A percentile compares a stretch with the other conserved stretches of the same genome.
Conservation (phyloP, 1,140 invertebrate species). For the Campoletis sonorensis region DNA sequence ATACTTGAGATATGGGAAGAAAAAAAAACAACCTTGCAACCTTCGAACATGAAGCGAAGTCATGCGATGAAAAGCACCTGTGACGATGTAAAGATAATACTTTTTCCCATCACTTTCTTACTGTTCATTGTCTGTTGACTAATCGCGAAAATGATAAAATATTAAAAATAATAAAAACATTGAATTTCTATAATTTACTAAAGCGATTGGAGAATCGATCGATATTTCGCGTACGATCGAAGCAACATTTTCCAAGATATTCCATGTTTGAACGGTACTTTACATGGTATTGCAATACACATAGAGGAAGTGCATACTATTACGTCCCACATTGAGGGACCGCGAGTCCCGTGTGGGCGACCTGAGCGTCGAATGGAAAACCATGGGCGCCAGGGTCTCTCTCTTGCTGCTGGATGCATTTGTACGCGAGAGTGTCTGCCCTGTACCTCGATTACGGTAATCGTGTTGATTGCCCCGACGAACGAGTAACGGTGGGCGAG, state of each 20-base stretch:
- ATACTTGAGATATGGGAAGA: no score
- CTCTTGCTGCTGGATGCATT: slow-evolving; percentile 33
- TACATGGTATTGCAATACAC: slow-evolving; percentile 2
- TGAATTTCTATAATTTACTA: neutral
- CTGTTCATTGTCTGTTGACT: no score
- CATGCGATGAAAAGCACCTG: no score
- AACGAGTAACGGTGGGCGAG: slow-evolving; percentile 13
- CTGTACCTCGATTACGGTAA: slow-evolving; percentile 53
- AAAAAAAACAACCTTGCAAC: no score
- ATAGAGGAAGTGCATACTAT: slow-evolving; percentile 31
- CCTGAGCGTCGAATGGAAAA: slow-evolving; percentile 21
- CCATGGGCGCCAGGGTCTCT: slow-evolving; percentile 20
- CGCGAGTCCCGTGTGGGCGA: slow-evolving; percentile 15
- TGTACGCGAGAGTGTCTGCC: slow-evolving; percentile 20
- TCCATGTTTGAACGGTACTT: neutral
- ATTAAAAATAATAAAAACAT: neutral
- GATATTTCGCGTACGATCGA: slow-evolving; percentile 11
- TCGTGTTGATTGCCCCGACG: slow-evolving; percentile 56
- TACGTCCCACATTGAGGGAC: slow-evolving; percentile 24
- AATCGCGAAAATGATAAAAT: neutral
- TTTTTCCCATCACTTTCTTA: no score
- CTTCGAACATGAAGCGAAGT: no score
- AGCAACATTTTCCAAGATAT: slow-evolving; percentile 29
- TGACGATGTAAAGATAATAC: no score
- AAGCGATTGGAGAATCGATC: neutral